Percentiles rank a stretch among this genome's conserved stretches.
Evolutionary conservation across 2,113 vertebrate genomes (phyloP).

Genomic region (Chaenocephalus aceratus): DNA sequence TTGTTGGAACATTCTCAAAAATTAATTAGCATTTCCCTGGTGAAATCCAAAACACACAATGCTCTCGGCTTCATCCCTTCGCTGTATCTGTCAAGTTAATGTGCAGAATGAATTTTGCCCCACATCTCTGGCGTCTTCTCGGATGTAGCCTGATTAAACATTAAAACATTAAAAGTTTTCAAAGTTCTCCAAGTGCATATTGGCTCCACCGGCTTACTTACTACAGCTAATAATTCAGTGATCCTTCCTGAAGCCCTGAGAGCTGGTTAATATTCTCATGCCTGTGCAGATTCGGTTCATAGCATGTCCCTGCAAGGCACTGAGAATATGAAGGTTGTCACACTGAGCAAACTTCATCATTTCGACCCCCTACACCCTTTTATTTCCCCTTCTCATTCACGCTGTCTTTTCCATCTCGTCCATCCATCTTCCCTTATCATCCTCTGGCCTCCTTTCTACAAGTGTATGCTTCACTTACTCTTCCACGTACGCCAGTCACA

Average conservation of each 20-base stretch:
- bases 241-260: slow-evolving; percentile 19
- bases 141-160: slow-evolving; percentile 54
- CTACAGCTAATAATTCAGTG: slow-evolving; percentile 49
- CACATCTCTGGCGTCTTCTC: slow-evolving; percentile 8
- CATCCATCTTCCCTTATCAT: slow-evolving; percentile 51
- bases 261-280: slow-evolving; percentile 21
- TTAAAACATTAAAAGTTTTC: slow-evolving; percentile 50
- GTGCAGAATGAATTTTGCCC: slow-evolving; percentile 29
- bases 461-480: slow-evolving; percentile 27
- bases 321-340: slow-evolving; percentile 25
- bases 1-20: neutral
- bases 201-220: slow-evolving; percentile 18
- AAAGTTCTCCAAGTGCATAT: slow-evolving; percentile 48
- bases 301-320: slow-evolving; percentile 9
- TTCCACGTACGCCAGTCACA: neutral
- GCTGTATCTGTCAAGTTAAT: neutral
- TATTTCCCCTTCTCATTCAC: slow-evolving; percentile 28
- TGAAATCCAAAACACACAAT: neutral
- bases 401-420: slow-evolving; percentile 29
- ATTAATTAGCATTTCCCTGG: neutral
- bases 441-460: neutral
- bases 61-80: neutral
- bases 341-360: slow-evolving; percentile 48
- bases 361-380: neutral
- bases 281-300: slow-evolving; percentile 24